These are phyloP conservation scores for Hirudinaria manillensis DNA, from an alignment of 2,888 invertebrate species.

Conservation along the genomic window DNA sequence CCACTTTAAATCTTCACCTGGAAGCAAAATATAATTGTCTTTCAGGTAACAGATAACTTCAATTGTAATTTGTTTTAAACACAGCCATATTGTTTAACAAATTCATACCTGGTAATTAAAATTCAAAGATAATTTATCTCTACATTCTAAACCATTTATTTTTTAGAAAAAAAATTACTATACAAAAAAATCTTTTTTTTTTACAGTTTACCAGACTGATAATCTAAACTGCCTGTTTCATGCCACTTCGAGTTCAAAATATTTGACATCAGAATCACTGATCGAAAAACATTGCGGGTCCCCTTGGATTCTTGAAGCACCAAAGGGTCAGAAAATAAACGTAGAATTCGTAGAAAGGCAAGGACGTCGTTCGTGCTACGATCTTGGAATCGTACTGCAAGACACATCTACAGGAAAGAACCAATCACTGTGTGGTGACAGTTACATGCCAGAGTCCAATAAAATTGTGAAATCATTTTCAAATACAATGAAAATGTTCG, in stretches of 20 bases:
- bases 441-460: neutral
- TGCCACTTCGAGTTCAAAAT: neutral
- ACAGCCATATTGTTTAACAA: too few relatives aligned
- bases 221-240: neutral
- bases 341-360: neutral
- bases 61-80: too few relatives aligned
- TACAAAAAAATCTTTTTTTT: neutral
- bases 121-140: too few relatives aligned
- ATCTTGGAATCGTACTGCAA: neutral
- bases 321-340: neutral
- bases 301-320: neutral
- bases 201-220: neutral
- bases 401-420: neutral
- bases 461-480: neutral
- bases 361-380: neutral
- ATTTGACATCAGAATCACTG: neutral
- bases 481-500: constrained; percentile 5
- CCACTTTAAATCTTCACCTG: neutral
- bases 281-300: constrained; percentile 1
- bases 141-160: too few relatives aligned
- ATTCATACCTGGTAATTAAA: too few relatives aligned
- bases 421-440: neutral
- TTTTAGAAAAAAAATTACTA: too few relatives aligned
- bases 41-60: neutral
- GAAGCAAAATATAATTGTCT: neutral